Base-by-base conservation (phyloP, 2,113 vertebrate genomes). In the Gambusia affinis region DNA sequence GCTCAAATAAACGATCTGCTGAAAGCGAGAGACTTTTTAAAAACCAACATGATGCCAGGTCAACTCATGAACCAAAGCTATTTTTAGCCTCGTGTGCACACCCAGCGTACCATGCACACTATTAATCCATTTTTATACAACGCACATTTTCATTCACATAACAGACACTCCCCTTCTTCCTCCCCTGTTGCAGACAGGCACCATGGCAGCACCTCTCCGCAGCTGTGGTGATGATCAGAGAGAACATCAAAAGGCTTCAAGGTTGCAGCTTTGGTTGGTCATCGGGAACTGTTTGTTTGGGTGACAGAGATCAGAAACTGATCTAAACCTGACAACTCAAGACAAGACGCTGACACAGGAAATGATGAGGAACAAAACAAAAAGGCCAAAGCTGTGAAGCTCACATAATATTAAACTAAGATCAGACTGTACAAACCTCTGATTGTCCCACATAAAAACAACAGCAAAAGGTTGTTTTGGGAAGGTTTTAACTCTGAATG, bases 241-340 rank as follows among this genome's bases (percentile, higher is more conserved):
- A n/a, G 11, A 87, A 89, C 89, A 88, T 92, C 86, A 89, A 93
- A 37, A 92, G 87, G 83, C 79, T 83, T 68, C 60, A 67, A 31
- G 12, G 44, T 65, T 70, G 70, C 69, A 76, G 76, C 87, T 37
- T 42, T 28, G 60, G 79, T 72, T 44, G 78, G 85, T 83, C 86
- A 80, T 57, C 14, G 47, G 70, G 64, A 63, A 10, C 67, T 15
- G 69, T 72, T 76, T 11, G 61, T 63, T 68, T 8, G 72, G 8
- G 44, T 19, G 70, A 75, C 66, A 63, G 72, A 17, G 75, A 39
- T 73, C 66, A 66, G 60, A 79, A 88, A 78, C 17, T 1, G 42
- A 44, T 22, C 47, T 54, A 54, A 54, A 8, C 22, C 47, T 19
- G 19, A 17, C 15, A 2, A 54, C 22, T 22, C 42, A 44, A 44